These are phyloP conservation scores for Saccopteryx bilineata DNA, from an alignment of 2,113 vertebrate genomes.

Conservation along the genomic window DNA sequence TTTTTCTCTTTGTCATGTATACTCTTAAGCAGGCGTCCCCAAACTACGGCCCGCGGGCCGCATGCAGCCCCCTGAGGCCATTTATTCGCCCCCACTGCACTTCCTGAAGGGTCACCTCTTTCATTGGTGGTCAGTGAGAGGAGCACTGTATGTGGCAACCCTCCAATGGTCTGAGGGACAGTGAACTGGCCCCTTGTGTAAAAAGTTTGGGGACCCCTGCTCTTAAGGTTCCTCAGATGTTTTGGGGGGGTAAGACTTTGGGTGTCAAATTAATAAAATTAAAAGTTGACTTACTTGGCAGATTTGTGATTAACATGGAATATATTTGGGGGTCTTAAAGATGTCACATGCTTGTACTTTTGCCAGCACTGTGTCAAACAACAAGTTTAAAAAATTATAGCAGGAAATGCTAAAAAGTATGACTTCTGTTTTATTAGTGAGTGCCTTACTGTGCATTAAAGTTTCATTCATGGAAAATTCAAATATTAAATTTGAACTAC, in stretches of 20 bases:
- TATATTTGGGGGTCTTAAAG: background rate
- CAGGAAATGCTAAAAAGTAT: constrained; percentile 8
- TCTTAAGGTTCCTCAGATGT: background rate
- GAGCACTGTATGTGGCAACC: too few species aligned
- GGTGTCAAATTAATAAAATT: background rate
- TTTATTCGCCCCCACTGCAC: too few species aligned
- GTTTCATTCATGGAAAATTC: background rate
- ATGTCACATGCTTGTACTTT: background rate
- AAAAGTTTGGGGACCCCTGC: too few species aligned
- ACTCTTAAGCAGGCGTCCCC: too few species aligned
- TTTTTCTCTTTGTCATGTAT: background rate
- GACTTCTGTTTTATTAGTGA: background rate
- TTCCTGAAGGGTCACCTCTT: too few species aligned
- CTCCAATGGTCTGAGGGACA: too few species aligned
- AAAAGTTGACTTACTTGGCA: background rate
- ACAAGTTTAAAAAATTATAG: background rate
- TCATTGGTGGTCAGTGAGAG: too few species aligned
- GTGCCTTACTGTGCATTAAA: background rate
- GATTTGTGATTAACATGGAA: background rate
- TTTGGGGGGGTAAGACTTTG: background rate
- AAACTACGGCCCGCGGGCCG: too few species aligned
- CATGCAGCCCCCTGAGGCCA: too few species aligned
- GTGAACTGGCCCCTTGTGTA: too few species aligned
- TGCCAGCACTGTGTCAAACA: background rate
- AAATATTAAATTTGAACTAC: constrained; percentile 16